These are phyloP conservation scores for Apodemus speciosus DNA, from an alignment of 2,113 vertebrate species.

Conservation along the genomic window DNA sequence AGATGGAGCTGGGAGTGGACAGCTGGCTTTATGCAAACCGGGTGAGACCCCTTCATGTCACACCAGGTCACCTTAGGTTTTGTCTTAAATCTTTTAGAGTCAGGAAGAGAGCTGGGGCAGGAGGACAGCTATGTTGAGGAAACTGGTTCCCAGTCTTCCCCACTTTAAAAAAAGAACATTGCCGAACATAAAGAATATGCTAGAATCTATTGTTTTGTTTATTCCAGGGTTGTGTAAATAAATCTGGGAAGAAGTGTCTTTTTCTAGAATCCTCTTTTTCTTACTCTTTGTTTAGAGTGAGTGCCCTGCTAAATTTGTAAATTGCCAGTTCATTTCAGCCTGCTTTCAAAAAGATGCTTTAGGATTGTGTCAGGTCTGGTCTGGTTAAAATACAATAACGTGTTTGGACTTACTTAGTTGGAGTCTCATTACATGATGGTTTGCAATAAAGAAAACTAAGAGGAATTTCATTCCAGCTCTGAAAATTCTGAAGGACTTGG, in stretches of 20 bases:
- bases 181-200: background rate
- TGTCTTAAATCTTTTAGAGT: background rate
- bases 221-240: background rate
- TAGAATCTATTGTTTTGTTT: background rate
- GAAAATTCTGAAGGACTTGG: background rate
- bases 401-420: constrained; percentile 16
- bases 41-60: background rate
- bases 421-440: background rate
- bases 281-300: background rate
- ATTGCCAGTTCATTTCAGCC: constrained; percentile 18
- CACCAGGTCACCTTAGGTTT: background rate
- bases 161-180: background rate
- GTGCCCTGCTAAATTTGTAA: constrained; percentile 17
- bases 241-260: background rate
- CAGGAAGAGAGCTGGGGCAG: background rate
- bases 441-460: background rate
- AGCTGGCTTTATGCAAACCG: background rate
- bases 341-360: constrained; percentile 15
- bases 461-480: background rate
- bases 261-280: constrained; percentile 25
- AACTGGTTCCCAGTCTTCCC: background rate
- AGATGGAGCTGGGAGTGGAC: background rate
- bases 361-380: background rate
- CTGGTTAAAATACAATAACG: constrained; percentile 17
- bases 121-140: background rate